Conservation (phyloP, 1,140 invertebrate genomes). For the Neuroterus valhalla region DNA sequence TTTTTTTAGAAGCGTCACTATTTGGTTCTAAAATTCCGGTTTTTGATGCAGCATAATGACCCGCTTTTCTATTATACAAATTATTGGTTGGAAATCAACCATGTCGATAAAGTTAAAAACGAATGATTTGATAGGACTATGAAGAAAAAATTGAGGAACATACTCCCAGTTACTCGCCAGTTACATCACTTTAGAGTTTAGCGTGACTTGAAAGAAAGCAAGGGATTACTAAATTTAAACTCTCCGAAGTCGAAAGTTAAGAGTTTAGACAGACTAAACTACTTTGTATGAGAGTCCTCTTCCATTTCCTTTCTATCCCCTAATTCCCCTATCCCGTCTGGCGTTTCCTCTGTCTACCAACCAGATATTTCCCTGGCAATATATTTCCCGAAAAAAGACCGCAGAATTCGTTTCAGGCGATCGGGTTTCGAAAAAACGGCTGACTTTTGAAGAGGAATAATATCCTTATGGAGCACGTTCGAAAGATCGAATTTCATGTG, state of each 20-base stretch:
- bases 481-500: slow-evolving; percentile 1
- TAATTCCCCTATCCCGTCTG: neutral
- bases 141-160: too few relatives aligned
- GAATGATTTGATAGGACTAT: too few relatives aligned
- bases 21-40: too few relatives aligned
- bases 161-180: too few relatives aligned
- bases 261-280: neutral
- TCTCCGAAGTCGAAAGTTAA: neutral
- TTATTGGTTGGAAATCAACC: too few relatives aligned
- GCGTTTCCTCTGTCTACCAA: slow-evolving; percentile 29
- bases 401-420: slow-evolving; percentile 8
- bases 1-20: too few relatives aligned
- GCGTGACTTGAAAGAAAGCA: neutral
- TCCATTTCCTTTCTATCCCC: neutral
- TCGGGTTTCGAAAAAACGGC: slow-evolving; percentile 16
- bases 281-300: slow-evolving; percentile 6
- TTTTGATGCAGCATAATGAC: too few relatives aligned
- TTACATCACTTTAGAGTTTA: neutral
- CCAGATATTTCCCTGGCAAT: slow-evolving; percentile 30
- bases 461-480: neutral
- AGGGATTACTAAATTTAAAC: slow-evolving; percentile 13
- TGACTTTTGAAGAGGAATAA: neutral
- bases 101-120: too few relatives aligned
- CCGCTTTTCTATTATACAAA: too few relatives aligned
- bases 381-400: slow-evolving; percentile 17